phyloP scores from a whole-genome alignment of 92 coral and sea anemone genomes.

The Parazoanthus swiftii region DNA sequence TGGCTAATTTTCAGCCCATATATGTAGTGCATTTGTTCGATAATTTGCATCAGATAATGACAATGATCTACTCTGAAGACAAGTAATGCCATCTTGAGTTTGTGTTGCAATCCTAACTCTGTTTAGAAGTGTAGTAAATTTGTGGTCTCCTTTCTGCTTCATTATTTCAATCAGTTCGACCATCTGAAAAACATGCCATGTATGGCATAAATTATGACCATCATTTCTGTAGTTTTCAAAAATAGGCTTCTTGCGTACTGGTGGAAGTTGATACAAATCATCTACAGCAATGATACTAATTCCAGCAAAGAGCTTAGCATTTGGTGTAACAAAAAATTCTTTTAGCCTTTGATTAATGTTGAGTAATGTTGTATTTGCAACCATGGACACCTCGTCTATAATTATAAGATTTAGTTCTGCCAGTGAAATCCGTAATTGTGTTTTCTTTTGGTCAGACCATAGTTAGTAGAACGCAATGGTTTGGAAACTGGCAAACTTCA shows the following conservation, averaged over 20 bases:
- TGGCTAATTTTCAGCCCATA: conserved; percentile 18
- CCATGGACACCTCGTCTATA: conserved; percentile 60
- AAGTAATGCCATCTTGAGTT: background rate
- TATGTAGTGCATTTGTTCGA: conserved; percentile 41
- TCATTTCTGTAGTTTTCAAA: too few relatives aligned
- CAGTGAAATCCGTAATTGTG: background rate
- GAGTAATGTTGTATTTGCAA: conserved; percentile 48
- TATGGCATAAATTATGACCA: too few relatives aligned
- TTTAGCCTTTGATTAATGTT: background rate
- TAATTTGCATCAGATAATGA: conserved; percentile 25
- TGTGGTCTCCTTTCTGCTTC: conserved; percentile 29
- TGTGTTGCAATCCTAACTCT: background rate
- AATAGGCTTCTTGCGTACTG: too few relatives aligned
- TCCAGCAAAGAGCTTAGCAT: conserved; percentile 12
- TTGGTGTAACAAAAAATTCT: conserved; percentile 61
- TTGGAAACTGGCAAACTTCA: too few relatives aligned
- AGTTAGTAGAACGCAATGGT: too few relatives aligned
- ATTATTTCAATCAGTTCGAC: too few relatives aligned
- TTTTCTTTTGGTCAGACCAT: conserved; percentile 17
- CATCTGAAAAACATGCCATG: too few relatives aligned
- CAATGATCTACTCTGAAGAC: conserved; percentile 12
- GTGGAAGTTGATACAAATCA: too few relatives aligned
- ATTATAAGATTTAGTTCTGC: conserved; percentile 1
- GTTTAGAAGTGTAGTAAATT: conserved; percentile 8
- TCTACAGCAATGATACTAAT: too few relatives aligned